phyloP scores from a whole-genome alignment of 2,797 vertebrate genomes.

The Poecilia wingei region DNA sequence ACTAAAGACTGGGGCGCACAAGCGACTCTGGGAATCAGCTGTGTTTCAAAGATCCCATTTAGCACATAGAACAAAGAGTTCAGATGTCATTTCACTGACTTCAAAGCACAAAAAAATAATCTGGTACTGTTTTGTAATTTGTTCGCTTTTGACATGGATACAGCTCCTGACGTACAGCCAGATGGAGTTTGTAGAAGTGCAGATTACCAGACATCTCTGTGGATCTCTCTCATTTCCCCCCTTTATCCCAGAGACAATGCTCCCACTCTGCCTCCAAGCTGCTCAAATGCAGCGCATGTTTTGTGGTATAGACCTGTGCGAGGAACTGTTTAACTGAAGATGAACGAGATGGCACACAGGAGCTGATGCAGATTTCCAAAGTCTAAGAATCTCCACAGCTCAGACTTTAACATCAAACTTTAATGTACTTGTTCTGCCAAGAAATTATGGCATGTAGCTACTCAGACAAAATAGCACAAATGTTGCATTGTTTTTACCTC shows the following conservation, averaged over 20 bases:
- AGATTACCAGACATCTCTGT: not conserved
- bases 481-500: not conserved
- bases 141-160: not conserved
- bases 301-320: not conserved
- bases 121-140: not conserved
- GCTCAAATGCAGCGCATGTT: not conserved
- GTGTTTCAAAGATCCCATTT: not conserved
- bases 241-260: not conserved
- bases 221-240: not conserved
- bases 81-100: not conserved
- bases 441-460: not conserved
- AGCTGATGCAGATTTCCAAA: not conserved
- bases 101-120: not conserved
- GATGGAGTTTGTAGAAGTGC: not conserved
- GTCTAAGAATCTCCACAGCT: not conserved
- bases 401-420: not conserved
- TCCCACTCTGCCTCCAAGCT: not conserved
- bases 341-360: not conserved
- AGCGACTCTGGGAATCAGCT: not conserved
- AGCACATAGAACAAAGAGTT: not conserved
- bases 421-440: not conserved
- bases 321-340: not conserved
- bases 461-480: not conserved
- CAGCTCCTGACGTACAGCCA: not conserved
- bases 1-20: not conserved